Percentiles rank a stretch among this genome's conserved stretches.
These are phyloP conservation scores for Hypotaenidia okinawae DNA, from an alignment of 2,797 vertebrate species.

Conservation along the genomic window DNA sequence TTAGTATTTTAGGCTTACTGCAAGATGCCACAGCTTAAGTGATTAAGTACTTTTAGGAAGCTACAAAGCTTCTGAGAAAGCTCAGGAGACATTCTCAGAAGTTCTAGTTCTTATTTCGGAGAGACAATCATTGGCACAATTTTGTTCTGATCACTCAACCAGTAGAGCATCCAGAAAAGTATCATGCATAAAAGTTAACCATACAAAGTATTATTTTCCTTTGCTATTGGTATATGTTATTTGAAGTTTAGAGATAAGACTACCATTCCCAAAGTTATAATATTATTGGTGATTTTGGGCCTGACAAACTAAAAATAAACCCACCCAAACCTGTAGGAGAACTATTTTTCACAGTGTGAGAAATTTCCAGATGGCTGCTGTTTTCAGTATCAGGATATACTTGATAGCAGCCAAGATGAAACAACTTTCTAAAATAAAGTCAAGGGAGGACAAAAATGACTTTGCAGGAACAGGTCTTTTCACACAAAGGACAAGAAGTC, in stretches of 20 bases:
- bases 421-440: slow-evolving; percentile 1
- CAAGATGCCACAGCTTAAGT: not conserved
- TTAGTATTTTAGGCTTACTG: not conserved
- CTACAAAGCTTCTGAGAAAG: not conserved
- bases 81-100: not conserved
- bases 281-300: not conserved
- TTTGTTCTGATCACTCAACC: not conserved
- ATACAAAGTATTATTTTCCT: not conserved
- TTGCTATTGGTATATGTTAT: not conserved
- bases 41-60: not conserved
- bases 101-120: accelerated
- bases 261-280: not conserved
- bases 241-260: not conserved
- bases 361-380: not conserved
- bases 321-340: not conserved
- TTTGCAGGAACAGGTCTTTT: slow-evolving; percentile 63
- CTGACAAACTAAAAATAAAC: not conserved
- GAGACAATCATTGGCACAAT: not conserved
- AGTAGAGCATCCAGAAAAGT: not conserved
- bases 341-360: not conserved
- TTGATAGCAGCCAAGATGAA: slow-evolving; percentile 32
- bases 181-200: not conserved
- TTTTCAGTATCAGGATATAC: slow-evolving; percentile 10
- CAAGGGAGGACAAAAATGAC: slow-evolving; percentile 41
- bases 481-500: slow-evolving; percentile 51